Conservation (phyloP, 64 coral and sea anemone genomes). For the Anthopleura sola region DNA sequence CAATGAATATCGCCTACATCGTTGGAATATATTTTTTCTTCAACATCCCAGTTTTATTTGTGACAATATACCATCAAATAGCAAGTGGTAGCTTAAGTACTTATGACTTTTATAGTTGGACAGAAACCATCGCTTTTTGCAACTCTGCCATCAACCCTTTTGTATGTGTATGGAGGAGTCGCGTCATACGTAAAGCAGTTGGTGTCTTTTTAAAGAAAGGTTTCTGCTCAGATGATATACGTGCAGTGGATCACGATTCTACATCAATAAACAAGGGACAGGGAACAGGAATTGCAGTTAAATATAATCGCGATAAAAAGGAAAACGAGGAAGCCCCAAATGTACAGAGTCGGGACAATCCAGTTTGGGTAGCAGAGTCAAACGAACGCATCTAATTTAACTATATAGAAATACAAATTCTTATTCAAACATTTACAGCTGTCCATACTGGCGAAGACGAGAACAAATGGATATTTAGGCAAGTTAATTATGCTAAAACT, state of each 20-base stretch:
- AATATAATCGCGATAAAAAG: not conserved
- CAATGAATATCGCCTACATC: conserved; percentile 68
- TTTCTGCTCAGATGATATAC: not conserved
- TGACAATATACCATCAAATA: conserved; percentile 67
- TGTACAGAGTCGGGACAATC: not conserved
- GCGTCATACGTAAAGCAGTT: conserved; percentile 44
- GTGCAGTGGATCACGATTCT: not conserved
- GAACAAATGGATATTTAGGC: no score
- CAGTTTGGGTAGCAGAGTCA: not conserved
- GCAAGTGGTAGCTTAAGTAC: conserved; percentile 22
- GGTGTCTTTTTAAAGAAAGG: conserved; percentile 29
- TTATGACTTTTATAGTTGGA: conserved; percentile 79
- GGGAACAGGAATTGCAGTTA: not conserved
- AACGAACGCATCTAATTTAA: not conserved
- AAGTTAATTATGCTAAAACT: no score
- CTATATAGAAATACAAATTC: no score
- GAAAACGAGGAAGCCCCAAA: not conserved
- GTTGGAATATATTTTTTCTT: conserved; percentile 70
- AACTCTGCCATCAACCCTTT: conserved; percentile 77
- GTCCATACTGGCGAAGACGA: no score
- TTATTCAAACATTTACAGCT: no score
- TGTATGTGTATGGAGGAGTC: conserved; percentile 60
- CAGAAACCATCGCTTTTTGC: conserved; percentile 68
- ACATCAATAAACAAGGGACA: not conserved
- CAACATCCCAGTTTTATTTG: conserved; percentile 59